Conservation (phyloP, 2,113 vertebrate genomes). For the Perca flavescens region DNA sequence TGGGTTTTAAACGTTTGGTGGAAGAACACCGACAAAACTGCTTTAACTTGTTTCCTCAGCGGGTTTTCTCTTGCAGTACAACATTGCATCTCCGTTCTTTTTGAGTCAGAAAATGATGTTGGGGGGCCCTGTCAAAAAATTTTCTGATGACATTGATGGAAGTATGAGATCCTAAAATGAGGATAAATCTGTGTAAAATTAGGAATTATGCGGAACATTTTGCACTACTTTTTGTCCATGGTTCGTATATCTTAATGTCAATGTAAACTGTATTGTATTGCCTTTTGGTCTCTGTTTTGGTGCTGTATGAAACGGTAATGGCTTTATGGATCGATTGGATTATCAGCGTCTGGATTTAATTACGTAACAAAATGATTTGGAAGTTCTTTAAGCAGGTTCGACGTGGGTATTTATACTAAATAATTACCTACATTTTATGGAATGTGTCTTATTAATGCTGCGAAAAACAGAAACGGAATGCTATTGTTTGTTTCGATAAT, state of each 20-base stretch:
- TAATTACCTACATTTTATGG: not conserved
- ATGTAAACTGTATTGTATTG: not conserved
- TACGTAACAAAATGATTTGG: not conserved
- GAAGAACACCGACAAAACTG: not conserved
- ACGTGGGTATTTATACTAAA: not conserved
- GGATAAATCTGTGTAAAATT: not conserved
- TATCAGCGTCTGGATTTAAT: not conserved
- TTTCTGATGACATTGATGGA: not conserved
- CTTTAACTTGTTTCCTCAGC: not conserved
- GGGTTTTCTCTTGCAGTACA: not conserved
- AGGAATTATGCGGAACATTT: not conserved
- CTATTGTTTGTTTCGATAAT: not conserved
- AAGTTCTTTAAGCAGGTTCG: not conserved
- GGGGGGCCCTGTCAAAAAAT: not conserved
- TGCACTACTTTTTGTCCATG: constrained; percentile 20
- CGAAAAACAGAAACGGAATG: not conserved
- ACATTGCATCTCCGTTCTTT: not conserved
- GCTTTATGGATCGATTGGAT: not conserved
- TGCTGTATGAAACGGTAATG: not conserved
- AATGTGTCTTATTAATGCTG: not conserved
- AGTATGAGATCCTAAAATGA: not conserved
- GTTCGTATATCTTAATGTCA: not conserved
- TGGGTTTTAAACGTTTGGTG: not conserved
- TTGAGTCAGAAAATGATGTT: not conserved
- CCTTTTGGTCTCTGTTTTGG: not conserved